phyloP scores from a whole-genome alignment of 2,797 vertebrate genomes.

The Poeciliopsis paucimaculata region DNA sequence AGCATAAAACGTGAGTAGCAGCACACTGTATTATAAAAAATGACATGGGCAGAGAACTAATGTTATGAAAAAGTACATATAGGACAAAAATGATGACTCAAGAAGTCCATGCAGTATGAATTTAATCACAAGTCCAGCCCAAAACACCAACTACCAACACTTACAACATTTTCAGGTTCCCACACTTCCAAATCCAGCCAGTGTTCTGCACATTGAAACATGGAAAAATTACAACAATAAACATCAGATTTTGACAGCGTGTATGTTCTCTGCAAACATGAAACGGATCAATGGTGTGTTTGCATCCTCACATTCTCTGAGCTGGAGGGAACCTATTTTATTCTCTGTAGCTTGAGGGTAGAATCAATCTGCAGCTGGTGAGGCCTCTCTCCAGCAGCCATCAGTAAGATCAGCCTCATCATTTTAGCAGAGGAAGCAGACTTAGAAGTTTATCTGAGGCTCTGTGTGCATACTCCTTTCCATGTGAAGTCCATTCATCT shows the following conservation, averaged over 20 bases:
- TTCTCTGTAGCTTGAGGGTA: neutral
- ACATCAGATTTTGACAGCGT: neutral
- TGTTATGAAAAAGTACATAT: neutral
- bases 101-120: too few species aligned
- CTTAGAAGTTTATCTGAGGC: neutral
- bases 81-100: neutral
- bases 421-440: neutral
- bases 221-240: neutral
- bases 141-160: neutral
- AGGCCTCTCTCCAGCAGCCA: neutral
- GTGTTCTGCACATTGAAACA: neutral
- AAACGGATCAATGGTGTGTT: neutral
- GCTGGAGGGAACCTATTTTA: neutral
- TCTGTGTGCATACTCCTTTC: neutral
- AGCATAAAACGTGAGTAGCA: neutral
- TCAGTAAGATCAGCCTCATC: constrained; percentile 1
- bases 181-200: neutral
- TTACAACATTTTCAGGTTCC: neutral
- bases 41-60: neutral
- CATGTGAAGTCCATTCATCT: neutral
- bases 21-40: neutral
- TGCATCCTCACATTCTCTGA: neutral
- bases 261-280: neutral
- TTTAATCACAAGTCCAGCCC: neutral
- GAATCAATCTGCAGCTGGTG: neutral